Conservation (phyloP, 2,888 invertebrate species). For the Elegia similella region DNA sequence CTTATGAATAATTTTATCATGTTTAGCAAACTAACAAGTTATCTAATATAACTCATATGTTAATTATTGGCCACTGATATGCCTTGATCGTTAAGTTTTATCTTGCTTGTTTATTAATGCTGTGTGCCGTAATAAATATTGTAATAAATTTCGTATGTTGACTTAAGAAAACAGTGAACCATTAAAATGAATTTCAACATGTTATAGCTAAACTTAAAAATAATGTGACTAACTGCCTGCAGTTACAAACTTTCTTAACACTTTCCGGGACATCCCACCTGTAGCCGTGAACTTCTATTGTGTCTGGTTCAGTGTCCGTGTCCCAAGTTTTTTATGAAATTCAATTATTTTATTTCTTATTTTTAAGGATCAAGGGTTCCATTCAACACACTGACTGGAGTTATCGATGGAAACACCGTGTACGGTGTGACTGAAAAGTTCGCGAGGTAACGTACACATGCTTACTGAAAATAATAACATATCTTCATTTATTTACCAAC, state of each 20-base stretch:
- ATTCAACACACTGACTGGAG: conserved; percentile 93
- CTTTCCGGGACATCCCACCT: too few species aligned
- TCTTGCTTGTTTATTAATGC: too few species aligned
- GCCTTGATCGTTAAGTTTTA: neutral
- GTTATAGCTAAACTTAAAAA: too few species aligned
- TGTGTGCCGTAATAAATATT: too few species aligned
- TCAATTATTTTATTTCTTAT: neutral
- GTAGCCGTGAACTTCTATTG: too few species aligned
- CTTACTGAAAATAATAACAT: neutral
- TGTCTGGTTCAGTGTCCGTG: too few species aligned
- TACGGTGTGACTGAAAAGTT: conserved; percentile 93
- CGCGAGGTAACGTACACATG: conserved; percentile 79
- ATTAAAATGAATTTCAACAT: too few species aligned
- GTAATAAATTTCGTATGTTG: too few species aligned
- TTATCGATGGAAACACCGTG: conserved; percentile 93
- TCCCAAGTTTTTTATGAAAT: too few species aligned
- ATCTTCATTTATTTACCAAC: neutral
- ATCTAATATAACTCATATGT: neutral
- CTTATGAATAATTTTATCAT: conserved; percentile 12
- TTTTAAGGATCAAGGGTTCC: conserved; percentile 88
- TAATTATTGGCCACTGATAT: neutral
- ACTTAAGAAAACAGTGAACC: too few species aligned
- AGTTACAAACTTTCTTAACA: too few species aligned
- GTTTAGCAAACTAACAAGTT: neutral
- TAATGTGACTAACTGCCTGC: too few species aligned